phyloP scores from a whole-genome alignment of 1,140 invertebrate species.

The Leptopilina clavipes region DNA sequence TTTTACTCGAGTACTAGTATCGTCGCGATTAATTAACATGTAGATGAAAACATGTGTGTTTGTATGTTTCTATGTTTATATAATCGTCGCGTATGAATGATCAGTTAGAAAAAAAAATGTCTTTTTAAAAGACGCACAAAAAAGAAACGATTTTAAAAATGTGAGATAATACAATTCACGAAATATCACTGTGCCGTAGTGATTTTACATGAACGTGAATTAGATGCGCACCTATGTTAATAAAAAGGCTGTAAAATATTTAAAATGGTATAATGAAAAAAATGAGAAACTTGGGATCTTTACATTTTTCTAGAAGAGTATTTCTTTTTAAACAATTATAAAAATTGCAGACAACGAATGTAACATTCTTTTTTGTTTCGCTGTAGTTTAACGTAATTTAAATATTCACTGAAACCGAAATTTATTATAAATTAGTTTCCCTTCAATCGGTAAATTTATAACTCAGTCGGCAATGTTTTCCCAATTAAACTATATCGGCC shows the following conservation, averaged over 20 bases:
- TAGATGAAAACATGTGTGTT: constrained; percentile 61
- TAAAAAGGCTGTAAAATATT: constrained; percentile 26
- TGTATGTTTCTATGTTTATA: constrained; percentile 72
- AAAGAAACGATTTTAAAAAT: constrained; percentile 50
- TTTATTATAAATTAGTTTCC: too few relatives aligned
- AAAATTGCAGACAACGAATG: background rate
- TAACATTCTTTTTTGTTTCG: too few relatives aligned
- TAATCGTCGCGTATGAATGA: constrained; percentile 61
- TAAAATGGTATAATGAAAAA: background rate
- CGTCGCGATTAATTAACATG: constrained; percentile 38
- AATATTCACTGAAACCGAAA: too few relatives aligned
- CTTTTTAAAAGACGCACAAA: constrained; percentile 44
- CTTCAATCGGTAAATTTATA: too few relatives aligned
- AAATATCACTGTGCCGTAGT: constrained; percentile 17
- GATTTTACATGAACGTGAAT: background rate
- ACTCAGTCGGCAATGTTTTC: too few relatives aligned
- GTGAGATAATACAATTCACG: background rate
- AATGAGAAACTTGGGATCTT: background rate
- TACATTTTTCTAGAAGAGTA: constrained; percentile 23
- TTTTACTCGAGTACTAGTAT: constrained; percentile 13
- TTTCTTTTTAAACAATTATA: background rate
- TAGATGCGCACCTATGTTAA: constrained; percentile 14
- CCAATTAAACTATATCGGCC: too few relatives aligned
- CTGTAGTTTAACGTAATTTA: too few relatives aligned
- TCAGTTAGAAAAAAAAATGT: background rate